Percentiles rank a stretch among this genome's conserved stretches.
Conservation (phyloP, 2,113 vertebrate species). For the Furnarius figulus region DNA sequence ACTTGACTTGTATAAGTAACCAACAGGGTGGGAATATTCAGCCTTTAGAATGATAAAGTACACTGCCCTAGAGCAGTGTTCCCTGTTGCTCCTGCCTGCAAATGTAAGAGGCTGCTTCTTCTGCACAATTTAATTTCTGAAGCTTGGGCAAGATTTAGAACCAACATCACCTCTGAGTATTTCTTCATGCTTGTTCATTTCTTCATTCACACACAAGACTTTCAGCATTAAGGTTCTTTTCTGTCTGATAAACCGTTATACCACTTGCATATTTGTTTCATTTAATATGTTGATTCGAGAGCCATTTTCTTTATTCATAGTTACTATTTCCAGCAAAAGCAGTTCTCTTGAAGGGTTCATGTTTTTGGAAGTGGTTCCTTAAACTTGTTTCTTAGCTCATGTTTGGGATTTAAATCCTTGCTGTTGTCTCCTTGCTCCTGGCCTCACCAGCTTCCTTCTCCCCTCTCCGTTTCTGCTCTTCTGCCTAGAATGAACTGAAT, state of each 20-base stretch:
- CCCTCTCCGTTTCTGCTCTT: background rate
- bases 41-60: background rate
- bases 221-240: background rate
- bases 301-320: background rate
- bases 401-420: background rate
- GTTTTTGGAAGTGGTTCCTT: background rate
- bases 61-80: background rate
- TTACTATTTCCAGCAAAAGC: background rate
- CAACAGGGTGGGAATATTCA: background rate
- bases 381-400: background rate
- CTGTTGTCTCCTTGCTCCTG: background rate
- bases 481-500: background rate
- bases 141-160: background rate
- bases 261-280: background rate
- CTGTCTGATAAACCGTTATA: background rate
- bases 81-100: background rate
- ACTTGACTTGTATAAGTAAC: background rate
- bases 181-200: background rate
- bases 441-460: background rate
- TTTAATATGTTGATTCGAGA: background rate
- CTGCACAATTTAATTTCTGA: background rate
- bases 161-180: background rate
- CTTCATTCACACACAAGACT: background rate
- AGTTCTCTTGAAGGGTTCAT: background rate
- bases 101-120: background rate